Conservation (phyloP, 1,140 invertebrate species). For the Caenorhabditis elegans region DNA sequence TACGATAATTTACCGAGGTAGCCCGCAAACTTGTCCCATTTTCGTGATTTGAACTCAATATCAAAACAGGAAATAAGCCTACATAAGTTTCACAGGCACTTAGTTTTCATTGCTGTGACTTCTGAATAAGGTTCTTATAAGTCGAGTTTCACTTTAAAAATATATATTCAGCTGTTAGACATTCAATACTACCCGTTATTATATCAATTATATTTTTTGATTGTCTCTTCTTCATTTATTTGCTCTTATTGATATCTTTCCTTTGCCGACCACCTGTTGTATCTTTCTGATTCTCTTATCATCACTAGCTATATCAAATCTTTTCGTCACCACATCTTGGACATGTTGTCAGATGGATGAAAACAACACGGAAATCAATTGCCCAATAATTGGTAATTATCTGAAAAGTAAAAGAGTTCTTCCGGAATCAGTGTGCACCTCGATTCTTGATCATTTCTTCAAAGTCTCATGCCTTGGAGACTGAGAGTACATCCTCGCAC, state of each 20-base stretch:
- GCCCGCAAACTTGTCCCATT: no score
- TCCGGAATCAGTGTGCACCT: not conserved
- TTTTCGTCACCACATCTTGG: not conserved
- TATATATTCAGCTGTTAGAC: no score
- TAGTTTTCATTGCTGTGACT: no score
- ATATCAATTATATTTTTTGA: not conserved
- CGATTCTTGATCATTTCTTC: not conserved
- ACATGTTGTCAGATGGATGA: slow-evolving; percentile 1
- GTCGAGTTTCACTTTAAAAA: no score
- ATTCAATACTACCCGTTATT: no score
- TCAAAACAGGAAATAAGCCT: no score
- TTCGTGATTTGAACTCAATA: no score
- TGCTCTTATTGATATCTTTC: slow-evolving; percentile 8
- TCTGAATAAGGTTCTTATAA: no score
- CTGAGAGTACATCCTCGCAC: not conserved
- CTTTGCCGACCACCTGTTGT: not conserved
- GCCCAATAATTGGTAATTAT: not conserved
- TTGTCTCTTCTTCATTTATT: not conserved
- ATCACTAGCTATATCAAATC: not conserved
- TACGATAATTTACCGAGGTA: no score
- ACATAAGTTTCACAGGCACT: no score
- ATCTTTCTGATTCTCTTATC: not conserved
- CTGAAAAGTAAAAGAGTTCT: not conserved
- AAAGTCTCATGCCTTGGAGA: no score
- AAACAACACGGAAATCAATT: not conserved